phyloP scores from a whole-genome alignment of 2,113 vertebrate genomes.

The Tachysurus fulvidraco region DNA sequence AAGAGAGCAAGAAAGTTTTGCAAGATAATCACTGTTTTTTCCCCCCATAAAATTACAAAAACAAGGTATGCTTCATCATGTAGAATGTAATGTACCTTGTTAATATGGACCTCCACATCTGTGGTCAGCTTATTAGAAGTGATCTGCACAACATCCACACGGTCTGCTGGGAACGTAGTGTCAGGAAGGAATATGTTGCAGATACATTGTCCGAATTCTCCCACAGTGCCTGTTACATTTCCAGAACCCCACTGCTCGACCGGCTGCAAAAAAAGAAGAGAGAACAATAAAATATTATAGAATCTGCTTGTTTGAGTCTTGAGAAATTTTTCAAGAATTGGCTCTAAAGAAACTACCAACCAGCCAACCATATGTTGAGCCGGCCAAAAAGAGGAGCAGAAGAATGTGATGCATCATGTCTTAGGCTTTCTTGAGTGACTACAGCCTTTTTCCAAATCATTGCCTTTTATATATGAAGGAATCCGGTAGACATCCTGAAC shows the following conservation, averaged over 20 bases:
- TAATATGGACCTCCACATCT: slow-evolving; percentile 66
- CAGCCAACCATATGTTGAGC: slow-evolving; percentile 62
- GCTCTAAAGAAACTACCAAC: slow-evolving; percentile 48
- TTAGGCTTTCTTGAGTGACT: slow-evolving; percentile 39
- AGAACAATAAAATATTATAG: not conserved
- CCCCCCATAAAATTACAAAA: not conserved
- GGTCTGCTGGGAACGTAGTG: slow-evolving; percentile 65
- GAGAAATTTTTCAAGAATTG: not conserved
- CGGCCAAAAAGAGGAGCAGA: slow-evolving; percentile 51
- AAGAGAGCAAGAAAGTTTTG: not conserved
- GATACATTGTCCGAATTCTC: slow-evolving; percentile 63
- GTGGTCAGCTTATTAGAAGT: slow-evolving; percentile 61
- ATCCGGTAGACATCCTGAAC: slow-evolving; percentile 52
- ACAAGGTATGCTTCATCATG: not conserved
- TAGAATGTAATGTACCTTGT: slow-evolving; percentile 55
- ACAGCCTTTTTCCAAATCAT: not conserved
- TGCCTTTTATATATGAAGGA: slow-evolving; percentile 61
- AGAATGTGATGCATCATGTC: slow-evolving; percentile 54
- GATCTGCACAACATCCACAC: slow-evolving; percentile 62
- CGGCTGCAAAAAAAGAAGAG: slow-evolving; percentile 49
- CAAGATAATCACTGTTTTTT: not conserved
- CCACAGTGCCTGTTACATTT: slow-evolving; percentile 66
- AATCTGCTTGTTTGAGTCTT: not conserved
- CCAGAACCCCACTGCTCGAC: slow-evolving; percentile 65
- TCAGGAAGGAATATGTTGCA: slow-evolving; percentile 68